phyloP scores from a whole-genome alignment of 2,797 vertebrate genomes.

The Tokudaia tokunoshimensis region DNA sequence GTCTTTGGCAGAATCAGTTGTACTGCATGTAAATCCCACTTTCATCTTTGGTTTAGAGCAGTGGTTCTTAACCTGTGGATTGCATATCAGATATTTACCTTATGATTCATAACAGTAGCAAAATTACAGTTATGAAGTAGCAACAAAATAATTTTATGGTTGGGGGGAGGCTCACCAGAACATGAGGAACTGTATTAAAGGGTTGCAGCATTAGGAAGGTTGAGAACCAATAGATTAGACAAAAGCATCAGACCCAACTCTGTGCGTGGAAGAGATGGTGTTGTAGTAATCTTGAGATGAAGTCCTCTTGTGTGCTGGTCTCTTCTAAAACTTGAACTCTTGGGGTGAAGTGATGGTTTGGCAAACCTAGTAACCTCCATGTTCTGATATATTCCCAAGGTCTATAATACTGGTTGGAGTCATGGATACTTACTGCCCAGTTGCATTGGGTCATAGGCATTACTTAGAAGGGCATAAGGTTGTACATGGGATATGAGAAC shows the following conservation, averaged over 20 bases:
- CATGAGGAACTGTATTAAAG: background rate
- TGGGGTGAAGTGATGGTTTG: background rate
- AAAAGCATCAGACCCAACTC: background rate
- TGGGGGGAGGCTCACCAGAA: background rate
- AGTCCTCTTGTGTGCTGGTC: background rate
- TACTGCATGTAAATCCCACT: background rate
- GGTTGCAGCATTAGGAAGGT: background rate
- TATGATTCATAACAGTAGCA: background rate
- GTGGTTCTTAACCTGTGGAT: background rate
- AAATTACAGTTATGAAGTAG: background rate
- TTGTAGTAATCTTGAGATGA: background rate
- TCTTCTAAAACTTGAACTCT: slow-evolving; percentile 33
- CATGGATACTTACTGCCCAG: background rate
- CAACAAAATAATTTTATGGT: background rate
- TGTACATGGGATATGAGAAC: background rate
- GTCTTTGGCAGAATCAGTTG: background rate
- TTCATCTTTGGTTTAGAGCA: slow-evolving; percentile 1
- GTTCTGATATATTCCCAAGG: background rate
- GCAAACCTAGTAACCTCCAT: background rate
- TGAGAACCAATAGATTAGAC: background rate
- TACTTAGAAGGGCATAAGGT: background rate
- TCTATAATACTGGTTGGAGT: slow-evolving; percentile 5
- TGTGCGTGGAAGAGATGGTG: background rate
- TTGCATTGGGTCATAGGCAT: background rate
- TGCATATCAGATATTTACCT: background rate